Percentiles rank a stretch among this genome's conserved stretches.
phyloP scores from a whole-genome alignment of 1,140 invertebrate species.

The Eupristina koningsbergeri region DNA sequence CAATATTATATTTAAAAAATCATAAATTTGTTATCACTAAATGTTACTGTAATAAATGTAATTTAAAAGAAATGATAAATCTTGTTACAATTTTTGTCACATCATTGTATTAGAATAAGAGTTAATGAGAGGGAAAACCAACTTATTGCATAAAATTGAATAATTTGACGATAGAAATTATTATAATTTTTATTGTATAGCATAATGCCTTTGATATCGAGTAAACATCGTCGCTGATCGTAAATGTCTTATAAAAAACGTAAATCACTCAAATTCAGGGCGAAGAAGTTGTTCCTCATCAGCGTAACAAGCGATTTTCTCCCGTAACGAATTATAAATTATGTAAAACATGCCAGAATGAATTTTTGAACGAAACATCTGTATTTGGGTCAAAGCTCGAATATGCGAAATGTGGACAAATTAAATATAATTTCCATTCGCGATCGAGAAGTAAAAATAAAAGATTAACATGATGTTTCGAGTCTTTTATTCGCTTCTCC shows the following conservation, averaged over 20 bases:
- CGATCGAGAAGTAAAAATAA: constrained; percentile 66
- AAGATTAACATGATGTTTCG: constrained; percentile 57
- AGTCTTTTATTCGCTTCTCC: neutral
- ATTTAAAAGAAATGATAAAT: too few relatives aligned
- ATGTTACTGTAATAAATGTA: too few relatives aligned
- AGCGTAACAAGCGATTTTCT: neutral
- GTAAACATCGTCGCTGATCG: constrained; percentile 22
- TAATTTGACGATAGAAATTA: neutral
- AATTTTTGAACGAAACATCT: constrained; percentile 71
- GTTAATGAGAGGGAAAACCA: neutral
- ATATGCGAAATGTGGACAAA: constrained; percentile 58
- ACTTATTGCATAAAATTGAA: neutral
- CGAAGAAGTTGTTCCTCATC: too few relatives aligned
- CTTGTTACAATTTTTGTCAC: too few relatives aligned
- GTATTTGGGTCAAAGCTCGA: constrained; percentile 64
- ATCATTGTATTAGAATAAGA: neutral
- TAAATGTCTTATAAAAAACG: too few relatives aligned
- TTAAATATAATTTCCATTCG: constrained; percentile 71
- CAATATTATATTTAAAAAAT: too few relatives aligned
- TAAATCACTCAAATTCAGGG: too few relatives aligned
- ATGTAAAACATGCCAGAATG: constrained; percentile 72
- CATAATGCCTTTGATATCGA: constrained; percentile 25
- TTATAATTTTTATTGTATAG: neutral
- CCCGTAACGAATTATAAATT: constrained; percentile 59
- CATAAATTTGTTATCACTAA: too few relatives aligned